These are phyloP conservation scores for Aphidoletes aphidimyza DNA, from an alignment of 2,888 invertebrate species.

Conservation along the genomic window DNA sequence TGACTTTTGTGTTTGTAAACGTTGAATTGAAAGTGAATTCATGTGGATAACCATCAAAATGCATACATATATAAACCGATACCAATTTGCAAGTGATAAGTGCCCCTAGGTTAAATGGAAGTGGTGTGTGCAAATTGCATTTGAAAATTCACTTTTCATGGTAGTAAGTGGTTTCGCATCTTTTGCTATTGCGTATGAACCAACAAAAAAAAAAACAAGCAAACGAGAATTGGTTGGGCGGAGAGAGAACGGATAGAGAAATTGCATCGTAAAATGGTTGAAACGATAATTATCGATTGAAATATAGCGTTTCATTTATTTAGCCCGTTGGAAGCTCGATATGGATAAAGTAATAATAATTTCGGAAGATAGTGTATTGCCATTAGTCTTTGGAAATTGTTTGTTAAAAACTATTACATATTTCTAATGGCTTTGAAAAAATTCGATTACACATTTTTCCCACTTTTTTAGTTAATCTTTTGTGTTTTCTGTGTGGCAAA, in stretches of 20 bases:
- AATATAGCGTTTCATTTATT: neutral
- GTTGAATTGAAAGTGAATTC: no score
- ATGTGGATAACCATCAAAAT: no score
- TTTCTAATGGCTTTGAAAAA: neutral
- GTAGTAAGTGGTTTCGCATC: neutral
- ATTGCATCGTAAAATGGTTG: no score
- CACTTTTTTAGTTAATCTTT: neutral
- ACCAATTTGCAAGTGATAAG: neutral
- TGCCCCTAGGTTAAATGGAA: neutral
- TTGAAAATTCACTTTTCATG: conserved; percentile 10
- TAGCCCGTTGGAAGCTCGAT: neutral
- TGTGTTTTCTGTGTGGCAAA: neutral
- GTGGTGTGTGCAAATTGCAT: conserved; percentile 7
- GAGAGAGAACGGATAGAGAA: no score
- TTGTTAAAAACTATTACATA: neutral
- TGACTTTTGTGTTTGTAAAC: no score
- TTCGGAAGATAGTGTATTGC: neutral
- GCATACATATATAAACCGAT: no score
- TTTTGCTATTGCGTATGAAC: neutral
- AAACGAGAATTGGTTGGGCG: neutral
- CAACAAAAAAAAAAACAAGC: neutral
- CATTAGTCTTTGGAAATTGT: neutral
- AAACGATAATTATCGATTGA: neutral
- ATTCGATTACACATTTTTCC: neutral
- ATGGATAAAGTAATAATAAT: no score